Evolutionary conservation across 2,888 invertebrate genomes (phyloP).

Genomic region (Ectemnius lituratus): DNA sequence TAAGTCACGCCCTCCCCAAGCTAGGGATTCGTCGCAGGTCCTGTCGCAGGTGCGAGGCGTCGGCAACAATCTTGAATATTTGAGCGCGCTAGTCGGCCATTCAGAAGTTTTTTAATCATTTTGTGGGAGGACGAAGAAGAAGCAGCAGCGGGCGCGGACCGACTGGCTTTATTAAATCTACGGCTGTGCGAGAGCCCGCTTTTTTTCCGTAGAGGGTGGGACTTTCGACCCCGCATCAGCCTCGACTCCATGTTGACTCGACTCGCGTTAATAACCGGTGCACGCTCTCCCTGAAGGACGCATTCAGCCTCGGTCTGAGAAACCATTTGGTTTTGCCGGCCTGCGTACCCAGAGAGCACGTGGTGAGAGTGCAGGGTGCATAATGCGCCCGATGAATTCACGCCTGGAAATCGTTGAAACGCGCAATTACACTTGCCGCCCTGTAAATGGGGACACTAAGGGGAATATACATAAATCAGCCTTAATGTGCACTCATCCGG

Average conservation of each 20-base stretch:
- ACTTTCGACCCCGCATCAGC: no score
- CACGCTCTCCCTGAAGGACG: slow-evolving; percentile 33
- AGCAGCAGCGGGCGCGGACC: neutral
- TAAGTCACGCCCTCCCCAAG: neutral
- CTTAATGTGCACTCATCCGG: neutral
- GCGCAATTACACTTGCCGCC: slow-evolving; percentile 39
- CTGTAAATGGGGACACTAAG: slow-evolving; percentile 38
- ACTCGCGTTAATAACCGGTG: slow-evolving; percentile 35
- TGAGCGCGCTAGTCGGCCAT: neutral
- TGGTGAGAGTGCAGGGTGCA: slow-evolving; percentile 2
- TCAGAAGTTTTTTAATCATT: slow-evolving; percentile 17
- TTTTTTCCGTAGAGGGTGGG: no score
- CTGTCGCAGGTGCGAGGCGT: neutral
- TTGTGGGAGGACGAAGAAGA: neutral
- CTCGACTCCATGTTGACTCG: no score
- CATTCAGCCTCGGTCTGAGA: slow-evolving; percentile 40
- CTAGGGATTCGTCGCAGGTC: neutral
- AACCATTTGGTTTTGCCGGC: slow-evolving; percentile 38
- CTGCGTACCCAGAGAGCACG: slow-evolving; percentile 32
- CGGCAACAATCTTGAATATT: slow-evolving; percentile 6
- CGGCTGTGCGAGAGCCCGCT: no score
- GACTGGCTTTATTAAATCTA: slow-evolving; percentile 39
- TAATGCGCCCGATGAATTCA: slow-evolving; percentile 36
- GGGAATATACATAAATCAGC: neutral
- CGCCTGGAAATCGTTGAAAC: slow-evolving; percentile 46